Evolutionary conservation across 2,888 invertebrate genomes (phyloP).

Genomic region (Geotrupes spiniger): DNA sequence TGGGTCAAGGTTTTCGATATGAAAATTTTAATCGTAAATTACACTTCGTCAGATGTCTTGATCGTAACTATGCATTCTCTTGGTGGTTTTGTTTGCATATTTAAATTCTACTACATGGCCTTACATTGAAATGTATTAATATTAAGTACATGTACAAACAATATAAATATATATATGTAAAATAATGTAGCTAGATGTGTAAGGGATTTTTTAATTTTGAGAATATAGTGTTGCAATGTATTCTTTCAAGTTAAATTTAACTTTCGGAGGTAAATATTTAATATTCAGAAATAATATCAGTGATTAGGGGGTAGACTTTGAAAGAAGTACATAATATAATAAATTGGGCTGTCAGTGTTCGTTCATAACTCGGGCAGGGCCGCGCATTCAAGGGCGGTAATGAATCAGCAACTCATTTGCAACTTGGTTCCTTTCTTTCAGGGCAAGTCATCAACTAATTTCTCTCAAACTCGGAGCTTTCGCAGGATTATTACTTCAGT

Average conservation of each 20-base stretch:
- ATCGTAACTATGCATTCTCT: no score
- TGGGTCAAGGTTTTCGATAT: no score
- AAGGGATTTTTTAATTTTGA: no score
- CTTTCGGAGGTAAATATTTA: neutral
- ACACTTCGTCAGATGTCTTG: no score
- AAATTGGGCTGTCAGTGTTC: slow-evolving; percentile 32
- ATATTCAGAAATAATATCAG: no score
- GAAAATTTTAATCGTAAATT: no score
- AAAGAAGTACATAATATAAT: slow-evolving; percentile 29
- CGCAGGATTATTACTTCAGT: slow-evolving; percentile 44
- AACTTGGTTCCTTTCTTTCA: slow-evolving; percentile 47
- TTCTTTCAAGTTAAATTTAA: neutral
- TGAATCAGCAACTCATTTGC: slow-evolving; percentile 48
- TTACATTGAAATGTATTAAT: no score
- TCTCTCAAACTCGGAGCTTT: slow-evolving; percentile 45
- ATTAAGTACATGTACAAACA: no score
- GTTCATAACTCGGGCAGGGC: slow-evolving; percentile 22
- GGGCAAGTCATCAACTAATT: slow-evolving; percentile 49
- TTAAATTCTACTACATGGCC: no score
- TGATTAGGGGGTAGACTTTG: slow-evolving; percentile 1
- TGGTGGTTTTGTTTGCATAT: no score
- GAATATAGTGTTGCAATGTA: neutral
- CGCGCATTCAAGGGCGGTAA: slow-evolving; percentile 35
- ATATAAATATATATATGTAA: no score
- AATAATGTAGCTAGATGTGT: no score